phyloP scores from a whole-genome alignment of 1,140 invertebrate genomes.

The Zaprionus nigranus region DNA sequence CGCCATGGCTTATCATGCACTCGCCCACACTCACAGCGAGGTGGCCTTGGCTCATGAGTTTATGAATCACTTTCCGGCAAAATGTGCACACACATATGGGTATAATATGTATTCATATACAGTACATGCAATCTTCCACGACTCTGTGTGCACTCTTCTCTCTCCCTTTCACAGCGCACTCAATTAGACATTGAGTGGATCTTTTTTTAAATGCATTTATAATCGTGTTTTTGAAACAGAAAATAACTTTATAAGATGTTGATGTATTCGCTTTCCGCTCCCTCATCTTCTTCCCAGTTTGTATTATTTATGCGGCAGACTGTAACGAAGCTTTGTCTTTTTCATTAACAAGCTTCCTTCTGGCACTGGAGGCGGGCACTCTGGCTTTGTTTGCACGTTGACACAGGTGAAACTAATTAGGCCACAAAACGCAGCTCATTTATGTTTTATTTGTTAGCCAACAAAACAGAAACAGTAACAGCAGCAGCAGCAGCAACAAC shows the following conservation, averaged over 20 bases:
- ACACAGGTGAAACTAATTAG: slow-evolving; percentile 83
- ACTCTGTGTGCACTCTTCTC: not conserved
- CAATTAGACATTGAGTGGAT: not conserved
- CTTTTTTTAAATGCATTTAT: not conserved
- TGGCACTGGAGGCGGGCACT: slow-evolving; percentile 13
- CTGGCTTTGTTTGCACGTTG: slow-evolving; percentile 74
- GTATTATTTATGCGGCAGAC: slow-evolving; percentile 1
- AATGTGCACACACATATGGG: not conserved
- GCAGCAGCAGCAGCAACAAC: slow-evolving; percentile 7
- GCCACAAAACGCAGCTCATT: slow-evolving; percentile 82
- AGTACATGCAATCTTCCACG: not conserved
- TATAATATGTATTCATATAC: not conserved
- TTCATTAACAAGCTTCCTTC: slow-evolving; percentile 50
- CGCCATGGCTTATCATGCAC: not conserved
- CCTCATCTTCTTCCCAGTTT: not conserved
- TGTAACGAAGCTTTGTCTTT: slow-evolving; percentile 35
- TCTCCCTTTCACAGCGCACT: not conserved
- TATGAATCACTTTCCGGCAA: not conserved
- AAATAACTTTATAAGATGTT: slow-evolving; percentile 1
- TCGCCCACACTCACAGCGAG: not conserved
- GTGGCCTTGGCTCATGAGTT: not conserved
- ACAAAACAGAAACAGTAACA: slow-evolving; percentile 57
- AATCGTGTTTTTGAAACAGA: not conserved
- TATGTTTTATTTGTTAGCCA: slow-evolving; percentile 80
- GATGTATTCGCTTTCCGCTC: not conserved